A percentile compares a stretch with the other conserved stretches of the same genome.
Evolutionary conservation across 2,797 vertebrate genomes (phyloP).

Genomic region (Pangasius krempfi): DNA sequence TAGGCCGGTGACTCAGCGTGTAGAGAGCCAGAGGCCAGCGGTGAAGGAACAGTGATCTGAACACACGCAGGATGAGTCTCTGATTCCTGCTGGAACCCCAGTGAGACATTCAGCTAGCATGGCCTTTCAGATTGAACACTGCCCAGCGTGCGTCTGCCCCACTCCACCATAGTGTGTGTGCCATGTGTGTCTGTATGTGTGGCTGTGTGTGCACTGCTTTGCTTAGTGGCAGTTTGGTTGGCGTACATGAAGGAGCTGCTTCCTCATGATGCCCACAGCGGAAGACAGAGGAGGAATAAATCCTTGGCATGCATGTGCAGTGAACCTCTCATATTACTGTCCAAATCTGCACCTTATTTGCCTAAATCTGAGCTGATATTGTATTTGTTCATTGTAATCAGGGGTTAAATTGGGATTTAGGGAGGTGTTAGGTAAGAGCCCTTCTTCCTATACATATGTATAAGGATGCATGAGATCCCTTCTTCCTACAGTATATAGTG

Average conservation of each 20-base stretch:
- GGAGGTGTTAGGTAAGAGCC: neutral
- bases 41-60: constrained; percentile 52
- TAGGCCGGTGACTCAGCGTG: constrained; percentile 47
- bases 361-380: neutral
- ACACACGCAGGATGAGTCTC: constrained; percentile 41
- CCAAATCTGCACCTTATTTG: neutral
- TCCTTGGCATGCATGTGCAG: constrained; percentile 43
- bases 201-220: constrained; percentile 23
- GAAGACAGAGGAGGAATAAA: constrained; percentile 47
- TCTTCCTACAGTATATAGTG: neutral
- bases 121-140: constrained; percentile 41
- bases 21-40: constrained; percentile 47
- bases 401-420: constrained; percentile 15
- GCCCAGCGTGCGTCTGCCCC: constrained; percentile 55
- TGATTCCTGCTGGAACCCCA: constrained; percentile 51
- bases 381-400: neutral
- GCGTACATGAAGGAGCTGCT: constrained; percentile 38
- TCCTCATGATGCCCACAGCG: constrained; percentile 45
- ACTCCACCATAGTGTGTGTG: constrained; percentile 43
- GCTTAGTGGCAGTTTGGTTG: constrained; percentile 38
- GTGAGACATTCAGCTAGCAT: constrained; percentile 40
- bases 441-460: neutral
- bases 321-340: constrained; percentile 20
- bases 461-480: neutral
- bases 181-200: constrained; percentile 28